phyloP scores from a whole-genome alignment of 2,888 invertebrate species.

The Pterostichus niger region DNA sequence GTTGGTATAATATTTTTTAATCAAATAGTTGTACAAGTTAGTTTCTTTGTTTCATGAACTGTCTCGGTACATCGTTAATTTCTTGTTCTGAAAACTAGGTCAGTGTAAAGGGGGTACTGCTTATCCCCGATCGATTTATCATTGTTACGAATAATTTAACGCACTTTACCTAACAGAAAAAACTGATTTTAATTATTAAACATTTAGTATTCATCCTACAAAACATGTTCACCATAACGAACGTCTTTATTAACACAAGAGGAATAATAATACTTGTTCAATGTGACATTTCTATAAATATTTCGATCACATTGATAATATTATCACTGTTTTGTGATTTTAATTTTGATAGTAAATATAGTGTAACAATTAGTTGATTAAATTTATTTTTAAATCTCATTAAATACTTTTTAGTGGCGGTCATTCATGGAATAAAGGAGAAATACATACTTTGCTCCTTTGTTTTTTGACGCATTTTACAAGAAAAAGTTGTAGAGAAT shows the following conservation, averaged over 20 bases:
- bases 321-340: neutral
- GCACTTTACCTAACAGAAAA: neutral
- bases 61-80: conserved; percentile 42
- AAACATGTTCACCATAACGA: neutral
- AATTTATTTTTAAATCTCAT: too few relatives aligned
- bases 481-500: too few relatives aligned
- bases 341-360: neutral
- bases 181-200: conserved; percentile 51
- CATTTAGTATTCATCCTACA: conserved; percentile 1
- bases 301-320: neutral
- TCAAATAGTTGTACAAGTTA: neutral
- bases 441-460: too few relatives aligned
- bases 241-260: neutral
- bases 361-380: too few relatives aligned
- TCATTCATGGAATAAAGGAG: too few relatives aligned
- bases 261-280: neutral
- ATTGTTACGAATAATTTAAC: conserved; percentile 54
- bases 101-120: conserved; percentile 13
- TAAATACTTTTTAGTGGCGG: too few relatives aligned
- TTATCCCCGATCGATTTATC: conserved; percentile 38
- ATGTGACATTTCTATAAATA: neutral
- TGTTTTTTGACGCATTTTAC: too few relatives aligned
- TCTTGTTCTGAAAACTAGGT: conserved; percentile 35
- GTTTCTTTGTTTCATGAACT: conserved; percentile 5
- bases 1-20: too few relatives aligned